A percentile compares a stretch with the other conserved stretches of the same genome.
Evolutionary conservation across 2,888 invertebrate species (phyloP).

Genomic region (Frankliniella intonsa): DNA sequence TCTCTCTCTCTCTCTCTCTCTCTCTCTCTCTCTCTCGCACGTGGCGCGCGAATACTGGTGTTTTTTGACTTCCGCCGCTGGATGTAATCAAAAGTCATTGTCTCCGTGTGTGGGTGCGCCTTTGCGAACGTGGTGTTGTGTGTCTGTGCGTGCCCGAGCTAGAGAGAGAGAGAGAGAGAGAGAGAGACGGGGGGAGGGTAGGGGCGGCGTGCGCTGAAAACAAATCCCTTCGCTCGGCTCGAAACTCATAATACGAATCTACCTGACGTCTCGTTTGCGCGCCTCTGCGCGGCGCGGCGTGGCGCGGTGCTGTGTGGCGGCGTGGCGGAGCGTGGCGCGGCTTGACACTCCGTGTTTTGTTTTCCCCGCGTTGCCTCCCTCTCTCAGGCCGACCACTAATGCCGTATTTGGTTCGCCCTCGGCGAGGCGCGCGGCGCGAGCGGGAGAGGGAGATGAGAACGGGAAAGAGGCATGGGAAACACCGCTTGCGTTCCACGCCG

Average conservation of each 20-base stretch:
- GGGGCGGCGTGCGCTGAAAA: not conserved
- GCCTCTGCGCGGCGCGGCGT: not conserved
- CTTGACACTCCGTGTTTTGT: not conserved
- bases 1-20: not conserved
- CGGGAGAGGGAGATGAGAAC: not conserved
- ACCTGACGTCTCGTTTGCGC: slow-evolving; percentile 1
- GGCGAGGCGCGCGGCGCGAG: not conserved
- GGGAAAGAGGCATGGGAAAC: not conserved
- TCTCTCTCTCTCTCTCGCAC: not conserved
- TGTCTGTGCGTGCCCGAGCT: not conserved
- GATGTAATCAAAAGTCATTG: not conserved
- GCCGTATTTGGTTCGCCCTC: not conserved
- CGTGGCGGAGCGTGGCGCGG: not conserved
- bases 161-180: no score
- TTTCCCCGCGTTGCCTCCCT: not conserved
- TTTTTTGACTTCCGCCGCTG: not conserved
- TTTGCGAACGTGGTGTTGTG: not conserved
- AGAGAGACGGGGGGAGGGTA: no score
- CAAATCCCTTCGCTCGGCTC: not conserved
- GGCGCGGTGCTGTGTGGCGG: not conserved
- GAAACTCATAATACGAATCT: not conserved
- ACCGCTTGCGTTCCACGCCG: not conserved
- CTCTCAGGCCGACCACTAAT: not conserved
- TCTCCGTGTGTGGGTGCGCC: not conserved
- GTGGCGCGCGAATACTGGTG: not conserved